A percentile compares a stretch with the other conserved stretches of the same genome.
phyloP scores from a whole-genome alignment of 2,888 invertebrate species.

The Caenorhabditis sinica region DNA sequence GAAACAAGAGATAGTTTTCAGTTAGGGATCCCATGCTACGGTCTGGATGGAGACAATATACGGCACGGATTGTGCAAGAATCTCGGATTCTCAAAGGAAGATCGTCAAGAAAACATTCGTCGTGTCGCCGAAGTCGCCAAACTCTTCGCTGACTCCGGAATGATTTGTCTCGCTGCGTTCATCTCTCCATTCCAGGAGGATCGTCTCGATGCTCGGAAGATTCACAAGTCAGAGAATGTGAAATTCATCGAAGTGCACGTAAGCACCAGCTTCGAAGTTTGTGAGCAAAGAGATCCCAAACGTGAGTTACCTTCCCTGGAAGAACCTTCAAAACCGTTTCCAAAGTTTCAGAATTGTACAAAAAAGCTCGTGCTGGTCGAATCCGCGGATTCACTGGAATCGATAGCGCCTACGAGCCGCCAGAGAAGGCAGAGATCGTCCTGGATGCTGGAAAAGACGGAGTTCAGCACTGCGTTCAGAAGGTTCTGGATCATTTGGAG shows the following conservation, averaged over 20 bases:
- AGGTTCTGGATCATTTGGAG: constrained; percentile 91
- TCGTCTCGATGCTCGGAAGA: constrained; percentile 92
- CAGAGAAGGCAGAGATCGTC: constrained; percentile 78
- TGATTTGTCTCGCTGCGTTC: constrained; percentile 96
- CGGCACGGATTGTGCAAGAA: constrained; percentile 94
- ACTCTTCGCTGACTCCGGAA: constrained; percentile 97
- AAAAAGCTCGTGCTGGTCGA: constrained; percentile 95
- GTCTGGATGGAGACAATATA: constrained; percentile 98
- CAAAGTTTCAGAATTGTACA: constrained; percentile 88
- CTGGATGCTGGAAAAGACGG: constrained; percentile 87
- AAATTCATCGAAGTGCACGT: constrained; percentile 96
- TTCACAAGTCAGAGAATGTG: constrained; percentile 91
- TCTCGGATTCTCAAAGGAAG: constrained; percentile 94
- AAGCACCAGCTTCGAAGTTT: constrained; percentile 95
- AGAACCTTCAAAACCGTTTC: not conserved
- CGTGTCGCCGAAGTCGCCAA: constrained; percentile 88
- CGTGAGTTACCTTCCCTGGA: constrained; percentile 84
- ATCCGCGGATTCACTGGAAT: constrained; percentile 94
- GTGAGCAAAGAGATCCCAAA: constrained; percentile 96
- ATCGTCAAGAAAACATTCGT: constrained; percentile 97
- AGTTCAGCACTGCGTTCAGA: constrained; percentile 92
- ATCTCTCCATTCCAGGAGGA: constrained; percentile 95
- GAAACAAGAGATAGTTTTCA: too few species aligned
- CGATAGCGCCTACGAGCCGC: constrained; percentile 90
- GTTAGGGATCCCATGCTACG: constrained; percentile 94